phyloP scores from a whole-genome alignment of 2,888 invertebrate species.

The Sinohyriopsis cumingii region DNA sequence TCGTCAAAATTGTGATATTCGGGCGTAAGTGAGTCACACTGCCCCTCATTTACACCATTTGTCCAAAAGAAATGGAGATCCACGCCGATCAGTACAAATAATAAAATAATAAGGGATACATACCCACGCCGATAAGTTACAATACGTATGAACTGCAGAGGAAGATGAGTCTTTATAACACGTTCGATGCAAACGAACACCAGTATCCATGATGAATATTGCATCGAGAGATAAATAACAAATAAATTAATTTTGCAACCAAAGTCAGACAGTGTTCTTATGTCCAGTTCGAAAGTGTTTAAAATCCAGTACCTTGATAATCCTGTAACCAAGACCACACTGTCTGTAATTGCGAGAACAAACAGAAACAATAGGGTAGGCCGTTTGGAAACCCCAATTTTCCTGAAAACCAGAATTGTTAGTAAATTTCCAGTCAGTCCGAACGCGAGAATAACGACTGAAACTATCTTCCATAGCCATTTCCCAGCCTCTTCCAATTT shows the following conservation, averaged over 20 bases:
- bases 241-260: conserved; percentile 46
- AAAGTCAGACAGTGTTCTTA: conserved; percentile 27
- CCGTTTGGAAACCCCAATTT: conserved; percentile 31
- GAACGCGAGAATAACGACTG: conserved; percentile 33
- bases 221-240: conserved; percentile 44
- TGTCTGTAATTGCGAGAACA: conserved; percentile 38
- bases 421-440: conserved; percentile 42
- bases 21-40: conserved; percentile 31
- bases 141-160: conserved; percentile 19
- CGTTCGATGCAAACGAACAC: conserved; percentile 42
- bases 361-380: conserved; percentile 39
- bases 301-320: conserved; percentile 36
- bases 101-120: conserved; percentile 19
- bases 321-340: conserved; percentile 36
- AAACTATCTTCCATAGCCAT: conserved; percentile 37
- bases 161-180: conserved; percentile 38
- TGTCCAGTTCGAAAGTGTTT: conserved; percentile 29
- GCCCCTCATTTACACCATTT: conserved; percentile 38
- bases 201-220: conserved; percentile 48
- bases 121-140: conserved; percentile 23
- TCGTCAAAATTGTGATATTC: conserved; percentile 40
- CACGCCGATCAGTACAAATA: conserved; percentile 19
- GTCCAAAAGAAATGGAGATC: conserved; percentile 42
- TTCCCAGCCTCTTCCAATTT: not conserved
- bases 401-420: conserved; percentile 33